Evolutionary conservation across 2,888 invertebrate genomes (phyloP), one percentile per base, ranked within the genome.

Genomic region (Onchidella celtica): DNA sequence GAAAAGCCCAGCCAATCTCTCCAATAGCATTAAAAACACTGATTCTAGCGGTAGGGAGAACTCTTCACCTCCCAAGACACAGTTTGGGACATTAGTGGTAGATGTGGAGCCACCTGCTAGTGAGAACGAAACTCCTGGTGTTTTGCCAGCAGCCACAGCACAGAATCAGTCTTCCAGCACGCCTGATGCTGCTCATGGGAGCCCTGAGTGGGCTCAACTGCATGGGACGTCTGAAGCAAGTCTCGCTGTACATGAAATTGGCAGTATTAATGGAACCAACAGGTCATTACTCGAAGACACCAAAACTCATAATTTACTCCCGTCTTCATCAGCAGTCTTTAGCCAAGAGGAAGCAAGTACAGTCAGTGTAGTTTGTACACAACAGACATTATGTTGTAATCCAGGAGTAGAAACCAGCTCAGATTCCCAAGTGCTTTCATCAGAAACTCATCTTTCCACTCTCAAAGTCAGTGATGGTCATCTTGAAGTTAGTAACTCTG

Each of bases 301-400:
- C n/a, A 66, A 32, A 24, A 61, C 78, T n/a, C 59, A 78, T 57
- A 78, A 47, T 29, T n/a, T 78, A 29, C 21, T 34, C 29, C 55
- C 78, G 3, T 78, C 61, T 27, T 78, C 78, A 0, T 78, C 78
- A 57, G 68, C 78, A 21, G 78, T 78, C 29, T 68, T 78, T 59
- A 57, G 78, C 27, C 78, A 78, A 61, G 36, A 69, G 1, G 27
- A 65, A 17, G 65, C 47, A 24, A 75, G 65, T 40, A 40, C 34
- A 24, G 32, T n/a, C 21, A 6, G 4, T 59, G 59, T 27, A 9
- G 27, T 21, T 24, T 27, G 21, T 21, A 38, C 36, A 34, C 68
- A 77, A 77, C 68, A 68, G 29, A 66, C 66, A n/a, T 9, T 66
- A 55, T 68, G 66, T 77, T 77, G 77, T 77, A 57, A 73, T 73